Evolutionary conservation across 1,140 invertebrate species (phyloP).

Genomic region (Brachionus rubens): DNA sequence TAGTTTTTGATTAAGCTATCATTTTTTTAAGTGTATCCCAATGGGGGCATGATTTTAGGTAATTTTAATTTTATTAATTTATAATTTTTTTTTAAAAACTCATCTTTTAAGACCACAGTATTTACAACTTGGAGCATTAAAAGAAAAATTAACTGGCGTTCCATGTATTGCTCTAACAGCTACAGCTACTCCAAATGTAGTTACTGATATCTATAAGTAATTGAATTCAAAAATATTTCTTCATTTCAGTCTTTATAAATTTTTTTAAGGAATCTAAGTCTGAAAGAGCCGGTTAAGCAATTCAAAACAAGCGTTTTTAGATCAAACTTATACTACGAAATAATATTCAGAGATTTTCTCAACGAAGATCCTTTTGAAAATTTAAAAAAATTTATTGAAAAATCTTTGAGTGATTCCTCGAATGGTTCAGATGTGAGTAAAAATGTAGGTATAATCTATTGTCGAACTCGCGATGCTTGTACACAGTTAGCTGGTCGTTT

Average conservation of each 20-base stretch:
- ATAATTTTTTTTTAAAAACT: slow-evolving; percentile 45
- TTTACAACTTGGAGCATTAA: slow-evolving; percentile 29
- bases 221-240: not conserved
- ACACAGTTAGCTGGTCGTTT: slow-evolving; percentile 65
- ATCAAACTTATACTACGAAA: slow-evolving; percentile 70
- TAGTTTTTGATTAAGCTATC: not conserved
- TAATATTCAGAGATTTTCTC: slow-evolving; percentile 74
- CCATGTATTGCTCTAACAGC: slow-evolving; percentile 76
- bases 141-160: slow-evolving; percentile 25
- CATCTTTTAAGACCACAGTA: slow-evolving; percentile 50
- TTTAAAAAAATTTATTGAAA: slow-evolving; percentile 68
- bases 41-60: slow-evolving; percentile 46
- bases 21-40: slow-evolving; percentile 32
- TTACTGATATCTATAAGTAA: slow-evolving; percentile 39
- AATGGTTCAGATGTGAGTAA: slow-evolving; percentile 50
- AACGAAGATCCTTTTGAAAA: slow-evolving; percentile 71
- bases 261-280: slow-evolving; percentile 58
- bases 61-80: not conserved
- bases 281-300: slow-evolving; percentile 63
- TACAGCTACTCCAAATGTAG: slow-evolving; percentile 66
- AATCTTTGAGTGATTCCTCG: slow-evolving; percentile 55
- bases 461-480: slow-evolving; percentile 68
- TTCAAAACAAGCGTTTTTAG: slow-evolving; percentile 69
- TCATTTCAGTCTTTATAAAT: not conserved
- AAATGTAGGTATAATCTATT: slow-evolving; percentile 72